These are phyloP conservation scores for Tyrophagus putrescentiae DNA, from an alignment of 1,140 invertebrate genomes.

Conservation along the genomic window DNA sequence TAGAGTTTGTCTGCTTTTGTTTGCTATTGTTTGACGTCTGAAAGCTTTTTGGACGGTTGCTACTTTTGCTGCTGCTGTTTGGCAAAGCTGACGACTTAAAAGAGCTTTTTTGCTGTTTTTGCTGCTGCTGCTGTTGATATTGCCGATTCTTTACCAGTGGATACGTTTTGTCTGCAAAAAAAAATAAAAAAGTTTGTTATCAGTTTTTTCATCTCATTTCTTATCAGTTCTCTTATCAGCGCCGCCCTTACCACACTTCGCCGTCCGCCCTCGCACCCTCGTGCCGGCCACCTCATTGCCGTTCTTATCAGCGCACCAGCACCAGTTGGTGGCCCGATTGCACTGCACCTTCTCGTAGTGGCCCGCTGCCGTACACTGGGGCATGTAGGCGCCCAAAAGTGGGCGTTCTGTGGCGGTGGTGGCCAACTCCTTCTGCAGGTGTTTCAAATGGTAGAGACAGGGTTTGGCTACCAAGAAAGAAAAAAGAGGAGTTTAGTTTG, in stretches of 20 bases:
- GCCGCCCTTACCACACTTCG: conserved; percentile 58
- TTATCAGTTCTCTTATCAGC: too few species aligned
- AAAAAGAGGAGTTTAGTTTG: not conserved
- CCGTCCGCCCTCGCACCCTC: conserved; percentile 55
- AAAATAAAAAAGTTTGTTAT: not conserved
- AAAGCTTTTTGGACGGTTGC: too few species aligned
- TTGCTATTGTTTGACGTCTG: too few species aligned
- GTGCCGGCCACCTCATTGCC: conserved; percentile 72
- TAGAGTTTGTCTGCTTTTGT: too few species aligned
- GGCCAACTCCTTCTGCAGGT: not conserved
- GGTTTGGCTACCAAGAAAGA: conserved; percentile 13
- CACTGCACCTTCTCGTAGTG: conserved; percentile 73
- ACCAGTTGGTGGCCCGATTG: conserved; percentile 60
- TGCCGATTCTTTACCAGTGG: not conserved
- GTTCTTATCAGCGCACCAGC: conserved; percentile 85
- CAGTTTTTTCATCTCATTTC: too few species aligned
- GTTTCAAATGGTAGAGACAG: conserved; percentile 19
- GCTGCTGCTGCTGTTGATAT: not conserved
- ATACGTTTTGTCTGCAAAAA: conserved; percentile 5
- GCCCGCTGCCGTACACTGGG: conserved; percentile 66
- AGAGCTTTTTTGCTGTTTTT: not conserved
- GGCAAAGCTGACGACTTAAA: too few species aligned
- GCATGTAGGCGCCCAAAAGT: conserved; percentile 59
- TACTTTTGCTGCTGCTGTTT: too few species aligned
- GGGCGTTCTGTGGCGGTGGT: not conserved